phyloP scores from a whole-genome alignment of 2,888 invertebrate species.

The Drosophila neonasuta region DNA sequence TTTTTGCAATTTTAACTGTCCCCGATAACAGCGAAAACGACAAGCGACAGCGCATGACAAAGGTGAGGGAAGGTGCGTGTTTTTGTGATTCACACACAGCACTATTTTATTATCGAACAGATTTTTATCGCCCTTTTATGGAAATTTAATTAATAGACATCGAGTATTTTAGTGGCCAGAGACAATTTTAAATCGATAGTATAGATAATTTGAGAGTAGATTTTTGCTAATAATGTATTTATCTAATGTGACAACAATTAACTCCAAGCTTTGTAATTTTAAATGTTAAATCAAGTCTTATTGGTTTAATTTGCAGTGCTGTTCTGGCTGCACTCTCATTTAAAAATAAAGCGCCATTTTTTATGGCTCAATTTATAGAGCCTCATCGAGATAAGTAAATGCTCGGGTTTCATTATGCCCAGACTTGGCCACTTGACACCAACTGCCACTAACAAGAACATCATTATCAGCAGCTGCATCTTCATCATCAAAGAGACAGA shows the following conservation, averaged over 20 bases:
- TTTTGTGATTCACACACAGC: background rate
- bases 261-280: background rate
- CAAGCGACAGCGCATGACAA: constrained; percentile 5
- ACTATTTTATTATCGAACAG: constrained; percentile 3
- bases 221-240: background rate
- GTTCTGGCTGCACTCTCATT: constrained; percentile 4
- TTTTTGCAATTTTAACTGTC: constrained; percentile 19
- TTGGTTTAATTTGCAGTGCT: background rate
- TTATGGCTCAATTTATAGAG: constrained; percentile 28
- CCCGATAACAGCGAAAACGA: constrained; percentile 14
- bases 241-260: background rate
- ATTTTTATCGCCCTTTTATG: constrained; percentile 19
- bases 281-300: background rate
- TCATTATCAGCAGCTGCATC: constrained; percentile 25
- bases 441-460: constrained; percentile 26
- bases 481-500: constrained; percentile 1
- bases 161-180: background rate
- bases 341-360: constrained; percentile 14
- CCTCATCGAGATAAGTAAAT: constrained; percentile 17
- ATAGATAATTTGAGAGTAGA: background rate
- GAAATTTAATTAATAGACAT: constrained; percentile 22
- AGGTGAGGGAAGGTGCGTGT: background rate
- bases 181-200: background rate
- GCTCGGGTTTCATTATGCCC: constrained; percentile 17
- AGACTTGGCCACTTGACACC: constrained; percentile 39